phyloP scores from a whole-genome alignment of 35 echinoderm and acorn worm genomes.

The Lytechinus variegatus region DNA sequence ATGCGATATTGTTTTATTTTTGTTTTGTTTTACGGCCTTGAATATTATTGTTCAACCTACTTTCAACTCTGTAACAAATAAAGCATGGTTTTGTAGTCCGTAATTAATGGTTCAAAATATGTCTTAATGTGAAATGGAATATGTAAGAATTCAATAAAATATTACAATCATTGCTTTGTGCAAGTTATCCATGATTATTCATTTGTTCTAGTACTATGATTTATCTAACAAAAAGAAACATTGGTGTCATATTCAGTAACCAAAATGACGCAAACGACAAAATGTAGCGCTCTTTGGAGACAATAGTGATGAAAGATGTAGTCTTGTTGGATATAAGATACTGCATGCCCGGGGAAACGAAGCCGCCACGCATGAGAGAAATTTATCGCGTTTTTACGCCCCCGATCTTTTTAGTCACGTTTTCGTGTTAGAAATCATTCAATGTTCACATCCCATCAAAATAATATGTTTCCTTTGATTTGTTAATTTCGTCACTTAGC shows the following conservation, averaged over 20 bases:
- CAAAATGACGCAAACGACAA: neutral
- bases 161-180: no score
- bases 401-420: neutral
- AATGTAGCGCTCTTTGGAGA: neutral
- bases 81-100: no score
- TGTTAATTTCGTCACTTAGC: neutral
- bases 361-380: neutral
- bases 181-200: no score
- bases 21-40: no score
- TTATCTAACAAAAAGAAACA: neutral
- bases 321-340: neutral
- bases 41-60: no score
- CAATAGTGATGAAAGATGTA: neutral
- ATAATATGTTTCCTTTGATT: neutral
- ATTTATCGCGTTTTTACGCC: neutral
- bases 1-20: no score
- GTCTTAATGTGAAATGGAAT: no score
- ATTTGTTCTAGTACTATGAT: no score
- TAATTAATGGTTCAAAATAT: no score
- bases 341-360: neutral
- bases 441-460: slow-evolving; percentile 3
- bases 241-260: neutral
- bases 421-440: neutral
- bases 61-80: no score
- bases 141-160: no score